These are phyloP conservation scores for Enteromius afrohamiltoni DNA, from an alignment of 2,797 vertebrate species.

Conservation along the genomic window DNA sequence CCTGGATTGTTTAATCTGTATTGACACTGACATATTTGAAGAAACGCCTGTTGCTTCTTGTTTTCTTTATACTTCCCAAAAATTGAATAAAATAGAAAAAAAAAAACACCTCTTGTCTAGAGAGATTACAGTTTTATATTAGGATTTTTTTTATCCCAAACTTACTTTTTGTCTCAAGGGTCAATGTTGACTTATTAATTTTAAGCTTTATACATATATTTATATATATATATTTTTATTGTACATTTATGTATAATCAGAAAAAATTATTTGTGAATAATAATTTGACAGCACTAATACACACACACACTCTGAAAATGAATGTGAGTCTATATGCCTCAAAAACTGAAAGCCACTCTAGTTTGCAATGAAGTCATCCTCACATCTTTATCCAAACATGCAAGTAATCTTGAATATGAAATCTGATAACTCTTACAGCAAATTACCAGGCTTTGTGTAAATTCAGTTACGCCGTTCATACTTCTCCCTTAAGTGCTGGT, in stretches of 20 bases:
- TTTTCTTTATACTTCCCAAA: conserved; percentile 22
- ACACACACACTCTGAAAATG: no score
- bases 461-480: not conserved
- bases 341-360: conserved; percentile 4
- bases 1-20: conserved; percentile 41
- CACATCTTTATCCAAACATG: not conserved
- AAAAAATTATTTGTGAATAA: no score
- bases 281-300: no score
- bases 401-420: conserved; percentile 19
- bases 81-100: not conserved
- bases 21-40: not conserved
- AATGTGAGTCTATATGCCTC: no score
- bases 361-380: conserved; percentile 1
- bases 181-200: not conserved
- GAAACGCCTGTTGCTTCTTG: conserved; percentile 11
- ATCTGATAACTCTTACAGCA: conserved; percentile 4
- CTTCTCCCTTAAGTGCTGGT: conserved; percentile 18
- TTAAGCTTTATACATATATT: no score
- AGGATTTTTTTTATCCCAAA: not conserved
- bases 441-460: conserved; percentile 24
- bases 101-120: not conserved
- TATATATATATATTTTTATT: no score
- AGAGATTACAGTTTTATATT: not conserved
- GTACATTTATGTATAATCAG: not conserved
- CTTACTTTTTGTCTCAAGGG: not conserved